A percentile compares a stretch with the other conserved stretches of the same genome.
Conservation (phyloP, 2,113 vertebrate genomes). For the Sander vitreus region DNA sequence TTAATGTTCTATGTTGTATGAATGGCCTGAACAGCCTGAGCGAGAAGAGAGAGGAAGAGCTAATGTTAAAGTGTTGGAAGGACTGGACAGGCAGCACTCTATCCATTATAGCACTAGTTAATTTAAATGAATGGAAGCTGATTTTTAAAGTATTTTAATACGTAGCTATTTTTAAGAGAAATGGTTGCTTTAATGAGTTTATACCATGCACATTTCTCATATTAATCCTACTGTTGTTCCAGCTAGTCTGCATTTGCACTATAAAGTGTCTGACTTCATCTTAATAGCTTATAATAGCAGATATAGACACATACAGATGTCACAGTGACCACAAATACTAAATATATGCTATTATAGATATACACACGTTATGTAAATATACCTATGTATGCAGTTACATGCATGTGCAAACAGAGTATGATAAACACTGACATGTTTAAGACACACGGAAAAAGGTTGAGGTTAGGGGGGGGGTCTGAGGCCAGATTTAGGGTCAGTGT, state of each 20-base stretch:
- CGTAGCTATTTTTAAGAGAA: not conserved
- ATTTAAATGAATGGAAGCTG: not conserved
- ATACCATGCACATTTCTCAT: not conserved
- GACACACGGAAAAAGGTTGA: conserved; percentile 26
- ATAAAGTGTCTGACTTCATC: not conserved
- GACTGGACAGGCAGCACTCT: not conserved
- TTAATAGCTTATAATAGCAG: not conserved
- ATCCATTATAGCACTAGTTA: not conserved
- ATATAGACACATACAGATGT: not conserved
- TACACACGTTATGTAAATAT: not conserved
- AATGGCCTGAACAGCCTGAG: not conserved
- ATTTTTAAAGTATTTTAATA: not conserved
- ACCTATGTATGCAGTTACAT: not conserved
- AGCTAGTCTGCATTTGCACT: not conserved
- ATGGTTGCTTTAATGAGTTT: not conserved
- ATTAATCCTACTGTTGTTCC: not conserved
- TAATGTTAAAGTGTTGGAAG: not conserved
- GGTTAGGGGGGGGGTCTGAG: conserved; percentile 34
- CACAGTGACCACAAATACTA: not conserved
- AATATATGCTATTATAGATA: too few relatives aligned
- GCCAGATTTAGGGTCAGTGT: conserved; percentile 50
- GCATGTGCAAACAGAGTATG: conserved; percentile 8
- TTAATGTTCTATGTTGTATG: not conserved
- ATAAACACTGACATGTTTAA: not conserved
- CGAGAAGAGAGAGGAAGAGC: not conserved